These are phyloP conservation scores for Ctenopoma kingsleyae DNA, from an alignment of 2,797 vertebrate genomes.

Conservation along the genomic window DNA sequence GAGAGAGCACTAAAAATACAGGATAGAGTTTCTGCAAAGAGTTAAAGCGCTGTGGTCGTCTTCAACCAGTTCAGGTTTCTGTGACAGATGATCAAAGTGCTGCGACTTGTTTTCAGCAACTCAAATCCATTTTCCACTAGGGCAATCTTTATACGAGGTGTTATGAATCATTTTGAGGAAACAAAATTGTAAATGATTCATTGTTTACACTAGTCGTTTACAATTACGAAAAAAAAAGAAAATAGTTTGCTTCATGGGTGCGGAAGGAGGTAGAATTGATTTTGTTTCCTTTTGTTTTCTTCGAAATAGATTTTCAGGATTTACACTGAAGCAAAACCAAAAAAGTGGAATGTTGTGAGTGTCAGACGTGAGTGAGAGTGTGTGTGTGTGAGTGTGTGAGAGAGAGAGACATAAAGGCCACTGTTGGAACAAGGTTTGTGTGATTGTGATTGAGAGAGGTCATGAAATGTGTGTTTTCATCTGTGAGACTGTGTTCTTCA, in stretches of 20 bases:
- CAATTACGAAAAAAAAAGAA: conserved; percentile 58
- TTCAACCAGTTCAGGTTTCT: conserved; percentile 8
- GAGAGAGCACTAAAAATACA: conserved; percentile 37
- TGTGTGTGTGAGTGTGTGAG: neutral
- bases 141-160: conserved; percentile 65
- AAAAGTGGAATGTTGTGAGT: conserved; percentile 63
- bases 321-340: conserved; percentile 84
- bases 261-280: conserved; percentile 28
- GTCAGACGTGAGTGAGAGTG: neutral
- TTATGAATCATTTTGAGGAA: conserved; percentile 60
- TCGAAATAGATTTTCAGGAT: conserved; percentile 75
- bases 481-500: conserved; percentile 2
- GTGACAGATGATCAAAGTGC: conserved; percentile 47
- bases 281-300: conserved; percentile 15
- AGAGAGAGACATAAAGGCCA: too few species aligned
- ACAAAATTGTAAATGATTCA: conserved; percentile 64
- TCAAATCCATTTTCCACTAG: conserved; percentile 18
- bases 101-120: conserved; percentile 21
- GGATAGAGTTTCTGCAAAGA: conserved; percentile 43
- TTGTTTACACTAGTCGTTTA: conserved; percentile 76
- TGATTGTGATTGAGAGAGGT: neutral
- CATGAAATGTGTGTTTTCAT: conserved; percentile 1
- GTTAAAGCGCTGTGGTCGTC: conserved; percentile 52
- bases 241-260: conserved; percentile 64
- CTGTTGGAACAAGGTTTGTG: neutral